Evolutionary conservation across 1,140 invertebrate genomes (phyloP), one percentile per base, ranked within the genome.

Genomic region (Drosophila subobscura): DNA sequence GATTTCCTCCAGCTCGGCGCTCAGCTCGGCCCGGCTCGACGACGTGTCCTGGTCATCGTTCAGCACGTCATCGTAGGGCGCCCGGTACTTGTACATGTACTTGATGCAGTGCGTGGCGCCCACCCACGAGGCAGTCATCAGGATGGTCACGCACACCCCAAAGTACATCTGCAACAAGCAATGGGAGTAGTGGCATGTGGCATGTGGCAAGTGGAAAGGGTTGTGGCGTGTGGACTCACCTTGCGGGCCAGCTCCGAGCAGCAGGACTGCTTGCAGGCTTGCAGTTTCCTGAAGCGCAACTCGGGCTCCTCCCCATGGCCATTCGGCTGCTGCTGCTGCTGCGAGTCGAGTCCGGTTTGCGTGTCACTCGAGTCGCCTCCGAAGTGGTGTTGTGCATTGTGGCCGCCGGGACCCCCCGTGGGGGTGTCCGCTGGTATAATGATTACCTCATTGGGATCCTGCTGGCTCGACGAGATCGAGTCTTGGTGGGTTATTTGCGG

Each of bases 101-200:
- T 97, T 97, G 71, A 97, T 96, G 89, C 95, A 95, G 89, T 98
- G 96, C 3, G 96, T 97, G 7, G 96, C 95, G 8, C 96, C 96
- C 25, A 97, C 96, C 97, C 96, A 98, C n/a, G 96, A 96, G 12
- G 94, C 94, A 20, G 96, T 96, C 50, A 97, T 94, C 71, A 95
- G 94, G 46, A 96, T 93, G 33, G 96, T 97, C 58, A 98, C 96
- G 91, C 96, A 95, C 53, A 97, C 94, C 40, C 97, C 97, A 86
- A 95, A 96, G 85, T 97, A 96, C 89, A 97, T 96, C 96, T 97
- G 14, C 14, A 41, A 41, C 5, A 0, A 4, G 5, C 2, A 42
- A 14, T 0, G 6, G 6, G 42, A 44, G 5, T 14, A 7, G 6
- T 10, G 7, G 4, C 10, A 8, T 33, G 5, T 49, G 33, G 33